Evolutionary conservation across 1,140 invertebrate species (phyloP), one percentile per base, ranked within the genome.

Genomic region (Drepana arcuata): DNA sequence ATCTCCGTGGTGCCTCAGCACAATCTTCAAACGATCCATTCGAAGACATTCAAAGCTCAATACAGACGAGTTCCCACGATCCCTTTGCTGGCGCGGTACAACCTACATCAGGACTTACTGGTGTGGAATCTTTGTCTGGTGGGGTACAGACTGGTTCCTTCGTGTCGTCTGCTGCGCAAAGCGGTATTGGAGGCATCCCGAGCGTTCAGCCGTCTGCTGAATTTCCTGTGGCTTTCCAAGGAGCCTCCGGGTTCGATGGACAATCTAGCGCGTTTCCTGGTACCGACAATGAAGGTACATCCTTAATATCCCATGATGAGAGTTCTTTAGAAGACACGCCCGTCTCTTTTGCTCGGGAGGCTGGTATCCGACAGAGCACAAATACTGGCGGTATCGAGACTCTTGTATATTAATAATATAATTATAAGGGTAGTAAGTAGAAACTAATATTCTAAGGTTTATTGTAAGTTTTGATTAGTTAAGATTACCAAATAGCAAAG

Each of bases 381-480:
- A 68, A 72, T 2, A 77, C 64, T 0, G 70, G 61, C 10, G 64
- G 59, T 3, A 21, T 68, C 14, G 56, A 78, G 47, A 69, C 63
- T 2, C 10, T 65, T 26, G 58, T 55, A 6, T 70, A 70, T 47
- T 67, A 26, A 26, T n/a, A n/a, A n/a, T n/a, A n/a, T n/a, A n/a
- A n/a, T n/a, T n/a, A n/a, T n/a, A n/a, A n/a, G n/a, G n/a, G n/a
- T n/a, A n/a, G n/a, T n/a, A n/a, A n/a, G n/a, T n/a, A n/a, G n/a
- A n/a, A n/a, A n/a, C n/a, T n/a, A n/a, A n/a, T n/a, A n/a, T n/a
- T n/a, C n/a, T n/a, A n/a, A n/a, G n/a, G n/a, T n/a, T n/a, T n/a
- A n/a, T n/a, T n/a, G n/a, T n/a, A n/a, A n/a, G n/a, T n/a, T n/a
- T n/a, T n/a, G n/a, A n/a, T n/a, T n/a, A n/a, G n/a, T n/a, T n/a